Evolutionary conservation across 1,140 invertebrate genomes (phyloP), one percentile per base, ranked within the genome.

Genomic region (Drosophila pectinifera): DNA sequence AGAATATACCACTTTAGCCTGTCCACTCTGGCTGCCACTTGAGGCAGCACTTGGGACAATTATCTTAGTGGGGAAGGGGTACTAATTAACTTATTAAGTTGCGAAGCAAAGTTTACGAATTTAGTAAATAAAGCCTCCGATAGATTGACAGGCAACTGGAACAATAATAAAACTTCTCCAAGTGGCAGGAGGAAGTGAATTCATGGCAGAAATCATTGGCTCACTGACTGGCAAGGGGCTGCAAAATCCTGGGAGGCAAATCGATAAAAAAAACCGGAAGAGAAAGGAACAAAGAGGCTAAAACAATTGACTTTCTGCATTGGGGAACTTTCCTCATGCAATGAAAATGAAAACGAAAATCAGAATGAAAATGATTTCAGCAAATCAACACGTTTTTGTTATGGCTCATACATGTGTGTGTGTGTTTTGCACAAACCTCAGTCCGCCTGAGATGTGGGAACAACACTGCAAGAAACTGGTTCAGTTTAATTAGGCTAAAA

Each of bases 301-400:
- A 70, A 72, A 72, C 68, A 72, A 72, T 70, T 70, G 68, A 72
- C 64, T 72, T 70, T 51, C 62, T 39, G 67, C 67, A 41, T 39
- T 46, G 16, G 28, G 45, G 22, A 54, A 73, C 49, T 70, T 69
- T 70, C 18, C 36, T 39, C 63, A 39, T 31, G 41, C 67, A 43
- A 56, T 36, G 24, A 56, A 57, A 67, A 69, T 69, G 39, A 69
- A 58, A 58, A 64, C 46, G 20, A 41, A 64, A 70, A 69, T 70
- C 24, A 69, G 28, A 70, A 48, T 56, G 41, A 53, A 70, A 82
- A 77, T 61, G 36, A 80, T 72, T 81, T 70, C 64, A 59, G 54
- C 54, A 80, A 77, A 68, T 76, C 78, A 80, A 81, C 78, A 81
- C 78, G 72, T 76, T 76, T 79, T 69, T 80, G 56, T 63, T 74